phyloP scores from a whole-genome alignment of 2,888 invertebrate species.

The Ochropleura leucogaster region DNA sequence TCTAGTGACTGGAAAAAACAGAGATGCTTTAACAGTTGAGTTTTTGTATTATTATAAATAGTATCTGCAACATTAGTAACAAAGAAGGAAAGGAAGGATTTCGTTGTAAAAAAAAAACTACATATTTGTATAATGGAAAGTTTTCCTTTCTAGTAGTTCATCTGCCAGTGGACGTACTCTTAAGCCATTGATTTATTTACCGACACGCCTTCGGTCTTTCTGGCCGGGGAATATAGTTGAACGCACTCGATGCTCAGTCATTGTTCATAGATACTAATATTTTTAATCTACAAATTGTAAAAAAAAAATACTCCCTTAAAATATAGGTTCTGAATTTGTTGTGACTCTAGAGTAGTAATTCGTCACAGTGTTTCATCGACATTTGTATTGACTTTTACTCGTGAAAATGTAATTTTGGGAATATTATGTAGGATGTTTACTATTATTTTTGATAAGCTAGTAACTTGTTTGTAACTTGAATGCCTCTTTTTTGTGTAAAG shows the following conservation, averaged over 20 bases:
- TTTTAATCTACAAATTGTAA: neutral
- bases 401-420: neutral
- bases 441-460: neutral
- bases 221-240: constrained; percentile 6
- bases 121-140: constrained; percentile 11
- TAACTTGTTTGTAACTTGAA: neutral
- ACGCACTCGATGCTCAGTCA: constrained; percentile 9
- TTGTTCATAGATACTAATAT: neutral
- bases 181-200: constrained; percentile 42
- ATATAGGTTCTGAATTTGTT: neutral
- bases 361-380: neutral
- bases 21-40: constrained; percentile 2
- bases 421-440: neutral
- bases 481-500: neutral
- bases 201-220: constrained; percentile 20
- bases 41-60: constrained; percentile 25
- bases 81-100: constrained; percentile 23
- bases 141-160: constrained; percentile 25
- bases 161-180: constrained; percentile 13
- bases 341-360: neutral
- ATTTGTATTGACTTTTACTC: neutral
- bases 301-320: neutral
- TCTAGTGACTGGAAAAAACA: constrained; percentile 22
- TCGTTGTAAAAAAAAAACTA: constrained; percentile 13
- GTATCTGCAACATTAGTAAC: constrained; percentile 23